Conservation (phyloP, 23 tunicate species). For the Trididemnum miniatum region DNA sequence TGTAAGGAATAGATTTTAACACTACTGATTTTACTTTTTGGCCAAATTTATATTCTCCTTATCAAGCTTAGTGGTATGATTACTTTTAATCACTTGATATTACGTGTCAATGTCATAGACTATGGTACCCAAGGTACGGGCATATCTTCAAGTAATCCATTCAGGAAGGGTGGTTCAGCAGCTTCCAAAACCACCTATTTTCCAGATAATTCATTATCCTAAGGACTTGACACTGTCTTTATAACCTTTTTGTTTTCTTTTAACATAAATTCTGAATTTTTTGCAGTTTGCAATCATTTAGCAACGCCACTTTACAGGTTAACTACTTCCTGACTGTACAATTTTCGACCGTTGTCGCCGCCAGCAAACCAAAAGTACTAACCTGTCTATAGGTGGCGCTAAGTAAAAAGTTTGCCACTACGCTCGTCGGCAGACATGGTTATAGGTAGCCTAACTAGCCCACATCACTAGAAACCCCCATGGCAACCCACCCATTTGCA, state of each 20-base stretch:
- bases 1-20: not conserved
- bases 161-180: not conserved
- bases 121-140: not conserved
- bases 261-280: not conserved
- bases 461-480: no score
- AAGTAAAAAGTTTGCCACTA: not conserved
- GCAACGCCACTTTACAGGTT: not conserved
- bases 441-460: no score
- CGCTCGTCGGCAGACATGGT: not conserved
- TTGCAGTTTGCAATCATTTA: not conserved
- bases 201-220: not conserved
- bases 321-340: not conserved
- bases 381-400: not conserved
- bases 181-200: not conserved
- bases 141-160: not conserved
- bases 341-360: not conserved
- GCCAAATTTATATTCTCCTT: not conserved
- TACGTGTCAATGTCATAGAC: not conserved
- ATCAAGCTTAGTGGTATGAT: not conserved
- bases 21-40: not conserved
- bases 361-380: not conserved
- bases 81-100: not conserved
- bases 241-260: not conserved
- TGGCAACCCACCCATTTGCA: no score
- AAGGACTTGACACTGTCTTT: not conserved